These are phyloP conservation scores for Oryctes rhinoceros DNA, from an alignment of 1,140 invertebrate species.

Conservation along the genomic window DNA sequence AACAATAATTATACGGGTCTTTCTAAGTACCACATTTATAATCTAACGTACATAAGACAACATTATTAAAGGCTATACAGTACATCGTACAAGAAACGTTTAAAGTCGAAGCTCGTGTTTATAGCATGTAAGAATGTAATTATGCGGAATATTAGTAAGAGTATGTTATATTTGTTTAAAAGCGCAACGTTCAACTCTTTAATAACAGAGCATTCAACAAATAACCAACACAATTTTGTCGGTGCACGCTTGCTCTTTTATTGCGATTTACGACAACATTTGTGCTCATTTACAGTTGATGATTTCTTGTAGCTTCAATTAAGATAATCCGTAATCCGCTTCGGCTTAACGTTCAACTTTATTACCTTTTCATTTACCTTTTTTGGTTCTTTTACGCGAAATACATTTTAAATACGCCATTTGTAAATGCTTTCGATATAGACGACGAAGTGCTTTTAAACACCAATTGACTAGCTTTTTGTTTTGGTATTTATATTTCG, in stretches of 20 bases:
- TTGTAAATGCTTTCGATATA: neutral
- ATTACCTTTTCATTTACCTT: neutral
- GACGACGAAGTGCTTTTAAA: neutral
- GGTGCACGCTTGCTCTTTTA: no score
- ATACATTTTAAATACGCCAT: neutral
- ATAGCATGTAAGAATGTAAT: neutral
- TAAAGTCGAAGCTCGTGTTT: neutral
- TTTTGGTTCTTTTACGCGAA: neutral
- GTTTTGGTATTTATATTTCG: constrained; percentile 35
- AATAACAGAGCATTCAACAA: no score
- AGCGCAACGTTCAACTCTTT: no score
- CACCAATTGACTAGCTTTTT: neutral
- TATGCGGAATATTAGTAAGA: no score
- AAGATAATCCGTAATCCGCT: neutral
- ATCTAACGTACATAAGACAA: neutral
- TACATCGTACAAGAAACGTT: neutral
- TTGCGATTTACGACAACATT: no score
- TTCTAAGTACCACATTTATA: neutral
- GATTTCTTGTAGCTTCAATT: neutral
- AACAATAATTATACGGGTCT: constrained; percentile 41
- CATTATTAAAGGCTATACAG: neutral
- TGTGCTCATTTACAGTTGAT: no score
- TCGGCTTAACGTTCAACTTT: neutral
- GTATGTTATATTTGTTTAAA: no score
- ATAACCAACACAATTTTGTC: no score